phyloP scores from a whole-genome alignment of 2,113 vertebrate genomes.

The Rhabdomys dilectus region DNA sequence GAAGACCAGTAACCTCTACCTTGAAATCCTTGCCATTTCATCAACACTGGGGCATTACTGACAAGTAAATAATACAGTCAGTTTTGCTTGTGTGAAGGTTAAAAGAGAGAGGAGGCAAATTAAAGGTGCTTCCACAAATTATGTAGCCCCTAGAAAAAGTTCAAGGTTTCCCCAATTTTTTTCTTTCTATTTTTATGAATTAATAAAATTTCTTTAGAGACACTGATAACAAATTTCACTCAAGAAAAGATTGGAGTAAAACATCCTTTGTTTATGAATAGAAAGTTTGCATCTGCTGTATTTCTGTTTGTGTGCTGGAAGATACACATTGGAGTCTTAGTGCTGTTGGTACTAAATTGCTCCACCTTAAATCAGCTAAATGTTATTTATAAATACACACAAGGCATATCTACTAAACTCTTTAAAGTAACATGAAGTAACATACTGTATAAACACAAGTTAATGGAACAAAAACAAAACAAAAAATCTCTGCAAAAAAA shows the following conservation, averaged over 20 bases:
- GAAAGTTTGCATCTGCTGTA: background rate
- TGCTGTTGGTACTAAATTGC: background rate
- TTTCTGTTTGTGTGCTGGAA: background rate
- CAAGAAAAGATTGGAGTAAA: conserved; percentile 2
- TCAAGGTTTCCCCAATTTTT: conserved; percentile 9
- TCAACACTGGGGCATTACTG: background rate
- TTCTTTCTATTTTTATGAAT: background rate
- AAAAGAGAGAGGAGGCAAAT: background rate
- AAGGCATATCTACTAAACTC: background rate
- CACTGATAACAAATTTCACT: background rate
- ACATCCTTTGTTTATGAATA: background rate
- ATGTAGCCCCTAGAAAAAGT: background rate
- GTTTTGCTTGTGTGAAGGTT: background rate
- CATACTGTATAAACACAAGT: background rate
- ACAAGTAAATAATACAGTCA: background rate
- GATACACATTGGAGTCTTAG: background rate
- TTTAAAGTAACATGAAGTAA: conserved; percentile 20
- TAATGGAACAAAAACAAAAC: conserved; percentile 8
- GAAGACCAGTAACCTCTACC: background rate
- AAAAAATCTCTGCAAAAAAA: background rate
- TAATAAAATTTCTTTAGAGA: background rate
- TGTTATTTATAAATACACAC: conserved; percentile 6
- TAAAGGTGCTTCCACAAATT: background rate
- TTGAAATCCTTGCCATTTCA: background rate
- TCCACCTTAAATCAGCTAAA: background rate